Percentiles rank a stretch among this genome's conserved stretches.
phyloP scores from a whole-genome alignment of 2,797 vertebrate species.

The Octomys mimax region DNA sequence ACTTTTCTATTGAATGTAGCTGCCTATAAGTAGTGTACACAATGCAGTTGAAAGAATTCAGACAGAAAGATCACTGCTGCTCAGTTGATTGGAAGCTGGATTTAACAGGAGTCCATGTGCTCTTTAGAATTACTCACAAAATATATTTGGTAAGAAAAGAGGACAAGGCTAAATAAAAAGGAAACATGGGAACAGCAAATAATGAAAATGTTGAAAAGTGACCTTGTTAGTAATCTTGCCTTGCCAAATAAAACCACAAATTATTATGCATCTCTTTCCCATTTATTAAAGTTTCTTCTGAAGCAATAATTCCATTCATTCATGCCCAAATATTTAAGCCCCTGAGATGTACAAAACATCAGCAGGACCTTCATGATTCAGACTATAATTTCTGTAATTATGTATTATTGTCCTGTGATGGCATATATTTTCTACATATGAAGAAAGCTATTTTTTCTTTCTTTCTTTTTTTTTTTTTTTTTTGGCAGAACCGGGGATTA shows the following conservation, averaged over 20 bases:
- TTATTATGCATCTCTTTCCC: background rate
- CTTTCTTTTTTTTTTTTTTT: no score
- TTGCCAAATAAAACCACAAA: constrained; percentile 39
- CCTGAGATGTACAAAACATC: background rate
- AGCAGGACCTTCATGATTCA: background rate
- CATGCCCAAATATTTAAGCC: constrained; percentile 18
- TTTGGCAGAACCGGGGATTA: no score
- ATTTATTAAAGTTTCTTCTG: constrained; percentile 44
- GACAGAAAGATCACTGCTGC: background rate
- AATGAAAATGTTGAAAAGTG: constrained; percentile 57
- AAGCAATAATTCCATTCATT: background rate
- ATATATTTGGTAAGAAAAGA: constrained; percentile 55
- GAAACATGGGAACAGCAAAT: background rate
- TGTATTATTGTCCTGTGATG: background rate
- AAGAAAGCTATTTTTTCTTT: no score
- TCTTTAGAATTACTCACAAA: constrained; percentile 62
- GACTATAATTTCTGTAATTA: background rate
- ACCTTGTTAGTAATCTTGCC: background rate
- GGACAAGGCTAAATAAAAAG: constrained; percentile 30
- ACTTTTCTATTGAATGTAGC: background rate
- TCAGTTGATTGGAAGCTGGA: background rate
- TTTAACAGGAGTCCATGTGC: background rate
- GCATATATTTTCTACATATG: background rate
- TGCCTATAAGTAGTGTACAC: background rate
- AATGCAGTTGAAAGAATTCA: background rate